Evolutionary conservation across 2,113 vertebrate species (phyloP).

Genomic region (Gavialis gangeticus): DNA sequence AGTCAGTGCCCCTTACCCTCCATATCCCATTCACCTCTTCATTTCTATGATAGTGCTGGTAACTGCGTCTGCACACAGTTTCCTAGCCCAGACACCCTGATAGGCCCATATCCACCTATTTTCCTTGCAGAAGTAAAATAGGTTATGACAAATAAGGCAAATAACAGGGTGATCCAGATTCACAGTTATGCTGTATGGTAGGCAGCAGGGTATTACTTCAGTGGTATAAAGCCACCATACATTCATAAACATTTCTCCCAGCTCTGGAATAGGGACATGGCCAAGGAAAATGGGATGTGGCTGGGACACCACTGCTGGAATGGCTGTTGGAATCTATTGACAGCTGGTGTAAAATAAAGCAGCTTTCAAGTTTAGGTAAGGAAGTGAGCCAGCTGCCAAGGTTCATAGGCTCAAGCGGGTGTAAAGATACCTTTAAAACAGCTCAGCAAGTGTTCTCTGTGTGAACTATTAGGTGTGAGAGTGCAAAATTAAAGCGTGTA

Average conservation of each 20-base stretch:
- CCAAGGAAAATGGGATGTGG: constrained; percentile 43
- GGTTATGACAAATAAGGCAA: background rate
- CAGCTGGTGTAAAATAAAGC: background rate
- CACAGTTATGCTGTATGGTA: too few species aligned
- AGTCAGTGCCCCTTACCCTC: background rate
- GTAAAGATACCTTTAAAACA: accelerated
- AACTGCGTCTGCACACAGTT: background rate
- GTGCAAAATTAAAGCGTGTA: too few species aligned
- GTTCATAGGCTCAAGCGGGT: background rate
- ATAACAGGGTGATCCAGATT: too few species aligned
- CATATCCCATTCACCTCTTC: background rate
- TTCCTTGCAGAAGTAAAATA: background rate
- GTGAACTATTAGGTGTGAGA: background rate
- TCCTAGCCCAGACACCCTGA: background rate
- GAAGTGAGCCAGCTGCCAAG: background rate
- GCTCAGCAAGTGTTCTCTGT: background rate
- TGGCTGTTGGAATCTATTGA: constrained; percentile 4
- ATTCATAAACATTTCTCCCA: background rate
- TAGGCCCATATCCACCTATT: background rate
- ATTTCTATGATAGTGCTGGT: background rate
- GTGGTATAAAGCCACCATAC: background rate
- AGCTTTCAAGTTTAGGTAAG: constrained; percentile 17
- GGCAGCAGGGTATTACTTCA: background rate
- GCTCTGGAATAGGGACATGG: background rate
- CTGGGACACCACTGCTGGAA: background rate